Evolutionary conservation across 2,797 vertebrate species (phyloP), one percentile per base, ranked within the genome.

Genomic region (Smutsia gigantea): DNA sequence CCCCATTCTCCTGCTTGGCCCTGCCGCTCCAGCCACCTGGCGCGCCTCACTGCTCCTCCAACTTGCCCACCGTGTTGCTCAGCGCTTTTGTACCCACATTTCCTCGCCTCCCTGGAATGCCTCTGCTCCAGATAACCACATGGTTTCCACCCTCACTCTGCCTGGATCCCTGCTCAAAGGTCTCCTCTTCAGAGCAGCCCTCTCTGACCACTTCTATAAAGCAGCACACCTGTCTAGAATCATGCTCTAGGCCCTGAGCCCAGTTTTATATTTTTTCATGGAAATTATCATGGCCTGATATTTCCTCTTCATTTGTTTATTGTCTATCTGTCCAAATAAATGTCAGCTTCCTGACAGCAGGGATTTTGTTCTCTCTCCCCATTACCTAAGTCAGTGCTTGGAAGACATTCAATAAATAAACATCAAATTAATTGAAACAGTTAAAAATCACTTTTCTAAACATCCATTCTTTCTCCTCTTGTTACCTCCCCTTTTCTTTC

Each of bases 391-490:
- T 18, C 37, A 75, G 37, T 23, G 59, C 31, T 27, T 57, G 39
- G 64, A 84, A 87, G 49, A 34, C 21, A 39, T 27, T 71, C 55
- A 31, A 13, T 55, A 77, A 49, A 53, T 69, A 34, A 64, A 27
- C 2, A 64, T 29, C 51, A 29, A n/a, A 77, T 81, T 74, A 61
- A 87, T 64, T 68, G 34, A 84, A 66, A 85, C 11, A 39, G 25
- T 53, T 39, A 64, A 4, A 86, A 68, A 37, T 55, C 42, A 53
- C 49, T 90, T 84, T 64, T 75, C 59, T 59, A 94, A 90, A 90
- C 55, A 85, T 53, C 29, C 29, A 21, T 37, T 46, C 10, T 46
- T 49, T 87, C 79, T 92, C 29, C 31, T 93, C 17, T 25, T 86
- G 5, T 42, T 42, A 25, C 10, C 4, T 51, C 29, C 12, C 34